Conservation (phyloP, 2,113 vertebrate genomes). For the Halichoerus grypus region DNA sequence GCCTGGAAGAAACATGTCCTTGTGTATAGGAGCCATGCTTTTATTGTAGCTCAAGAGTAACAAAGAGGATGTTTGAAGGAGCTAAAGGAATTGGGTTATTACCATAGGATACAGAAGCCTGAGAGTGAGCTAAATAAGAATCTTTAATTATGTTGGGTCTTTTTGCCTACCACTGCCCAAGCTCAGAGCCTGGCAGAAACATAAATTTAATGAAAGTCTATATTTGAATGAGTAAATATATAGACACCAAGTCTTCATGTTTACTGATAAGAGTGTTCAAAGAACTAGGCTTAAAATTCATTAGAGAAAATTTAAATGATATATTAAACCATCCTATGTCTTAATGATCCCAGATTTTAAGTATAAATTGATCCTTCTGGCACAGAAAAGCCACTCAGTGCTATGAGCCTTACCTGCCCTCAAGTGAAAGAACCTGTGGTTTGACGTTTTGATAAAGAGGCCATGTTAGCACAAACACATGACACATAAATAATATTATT, state of each 20-base stretch:
- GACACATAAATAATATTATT: background rate
- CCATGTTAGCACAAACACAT: background rate
- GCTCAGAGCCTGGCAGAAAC: background rate
- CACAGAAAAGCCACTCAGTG: background rate
- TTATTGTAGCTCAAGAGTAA: background rate
- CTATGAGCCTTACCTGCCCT: too few species aligned
- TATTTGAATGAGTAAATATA: background rate
- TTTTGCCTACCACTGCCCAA: background rate
- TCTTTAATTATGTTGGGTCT: background rate
- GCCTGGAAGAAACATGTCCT: background rate
- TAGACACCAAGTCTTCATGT: background rate
- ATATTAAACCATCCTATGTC: background rate
- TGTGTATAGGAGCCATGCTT: background rate
- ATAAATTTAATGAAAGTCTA: background rate
- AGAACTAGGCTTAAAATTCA: background rate
- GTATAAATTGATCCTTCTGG: background rate
- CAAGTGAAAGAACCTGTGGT: background rate
- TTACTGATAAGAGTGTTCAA: background rate
- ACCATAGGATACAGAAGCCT: background rate
- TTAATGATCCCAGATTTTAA: background rate
- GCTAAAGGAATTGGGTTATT: background rate
- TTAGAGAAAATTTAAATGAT: background rate
- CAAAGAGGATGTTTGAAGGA: background rate
- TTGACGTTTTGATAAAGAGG: background rate
- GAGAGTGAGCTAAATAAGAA: background rate